These are phyloP conservation scores for Cynaeus angustus DNA, from an alignment of 2,888 invertebrate species.

Conservation along the genomic window DNA sequence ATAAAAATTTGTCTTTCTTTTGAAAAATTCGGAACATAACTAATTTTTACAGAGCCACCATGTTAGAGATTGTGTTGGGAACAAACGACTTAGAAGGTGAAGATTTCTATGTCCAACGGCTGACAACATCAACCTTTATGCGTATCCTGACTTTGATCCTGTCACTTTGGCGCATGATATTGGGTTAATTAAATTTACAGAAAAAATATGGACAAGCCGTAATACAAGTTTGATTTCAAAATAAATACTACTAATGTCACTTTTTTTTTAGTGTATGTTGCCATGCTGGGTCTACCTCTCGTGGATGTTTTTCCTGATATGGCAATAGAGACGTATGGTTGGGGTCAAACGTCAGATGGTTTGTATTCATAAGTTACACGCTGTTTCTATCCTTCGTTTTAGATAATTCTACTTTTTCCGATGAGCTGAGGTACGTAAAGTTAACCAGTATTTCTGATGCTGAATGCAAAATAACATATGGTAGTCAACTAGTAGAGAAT, in stretches of 20 bases:
- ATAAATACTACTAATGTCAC: too few species aligned
- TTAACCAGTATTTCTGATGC: slow-evolving; percentile 18
- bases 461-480: slow-evolving; percentile 27
- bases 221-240: too few species aligned
- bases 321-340: background rate
- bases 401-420: background rate
- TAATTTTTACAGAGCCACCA: slow-evolving; percentile 9
- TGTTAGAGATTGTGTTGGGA: slow-evolving; percentile 7
- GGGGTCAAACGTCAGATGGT: background rate
- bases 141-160: slow-evolving; percentile 10
- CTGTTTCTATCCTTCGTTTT: too few species aligned
- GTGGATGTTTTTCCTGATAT: too few species aligned
- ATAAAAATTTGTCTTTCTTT: background rate
- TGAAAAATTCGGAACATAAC: background rate
- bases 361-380: too few species aligned
- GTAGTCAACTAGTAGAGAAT: slow-evolving; percentile 21
- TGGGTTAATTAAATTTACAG: slow-evolving; percentile 9
- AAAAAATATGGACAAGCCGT: too few species aligned
- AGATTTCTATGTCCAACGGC: too few species aligned
- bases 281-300: background rate
- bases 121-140: too few species aligned
- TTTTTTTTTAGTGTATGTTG: too few species aligned
- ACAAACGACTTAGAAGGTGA: background rate
- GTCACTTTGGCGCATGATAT: slow-evolving; percentile 18
- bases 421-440: background rate